A percentile compares a stretch with the other conserved stretches of the same genome.
These are phyloP conservation scores for Spisula subtruncata DNA, from an alignment of 2,888 invertebrate genomes.

Conservation along the genomic window DNA sequence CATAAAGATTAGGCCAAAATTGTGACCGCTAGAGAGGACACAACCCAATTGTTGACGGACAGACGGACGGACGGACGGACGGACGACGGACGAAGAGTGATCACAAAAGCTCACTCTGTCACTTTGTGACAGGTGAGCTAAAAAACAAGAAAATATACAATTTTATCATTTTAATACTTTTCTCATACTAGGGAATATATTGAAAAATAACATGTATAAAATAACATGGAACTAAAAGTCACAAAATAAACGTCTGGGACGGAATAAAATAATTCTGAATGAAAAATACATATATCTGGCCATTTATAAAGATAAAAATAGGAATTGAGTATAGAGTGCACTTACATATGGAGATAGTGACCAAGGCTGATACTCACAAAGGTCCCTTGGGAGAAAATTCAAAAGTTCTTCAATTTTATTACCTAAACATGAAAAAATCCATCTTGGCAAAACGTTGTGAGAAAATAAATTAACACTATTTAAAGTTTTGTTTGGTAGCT, in stretches of 20 bases:
- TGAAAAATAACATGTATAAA: background rate
- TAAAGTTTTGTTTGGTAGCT: too few relatives aligned
- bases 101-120: too few relatives aligned
- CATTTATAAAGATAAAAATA: background rate
- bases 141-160: background rate
- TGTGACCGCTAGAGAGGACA: too few relatives aligned
- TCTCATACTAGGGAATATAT: background rate
- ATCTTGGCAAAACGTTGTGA: too few relatives aligned
- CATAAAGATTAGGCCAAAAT: too few relatives aligned
- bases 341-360: background rate
- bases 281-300: background rate
- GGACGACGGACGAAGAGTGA: too few relatives aligned
- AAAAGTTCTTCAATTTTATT: background rate
- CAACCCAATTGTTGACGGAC: too few relatives aligned
- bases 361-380: background rate
- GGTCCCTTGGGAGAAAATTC: background rate
- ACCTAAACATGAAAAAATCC: too few relatives aligned
- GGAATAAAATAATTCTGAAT: background rate
- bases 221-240: slow-evolving; percentile 15
- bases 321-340: background rate
- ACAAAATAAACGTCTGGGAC: slow-evolving; percentile 1
- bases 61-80: too few relatives aligned
- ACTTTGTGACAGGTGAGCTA: too few relatives aligned
- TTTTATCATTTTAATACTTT: slow-evolving; percentile 19
- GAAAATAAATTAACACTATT: too few relatives aligned